Percentiles rank a stretch among this genome's conserved stretches.
phyloP scores from a whole-genome alignment of 1,140 invertebrate genomes.

The Tetramorium parvispinum region DNA sequence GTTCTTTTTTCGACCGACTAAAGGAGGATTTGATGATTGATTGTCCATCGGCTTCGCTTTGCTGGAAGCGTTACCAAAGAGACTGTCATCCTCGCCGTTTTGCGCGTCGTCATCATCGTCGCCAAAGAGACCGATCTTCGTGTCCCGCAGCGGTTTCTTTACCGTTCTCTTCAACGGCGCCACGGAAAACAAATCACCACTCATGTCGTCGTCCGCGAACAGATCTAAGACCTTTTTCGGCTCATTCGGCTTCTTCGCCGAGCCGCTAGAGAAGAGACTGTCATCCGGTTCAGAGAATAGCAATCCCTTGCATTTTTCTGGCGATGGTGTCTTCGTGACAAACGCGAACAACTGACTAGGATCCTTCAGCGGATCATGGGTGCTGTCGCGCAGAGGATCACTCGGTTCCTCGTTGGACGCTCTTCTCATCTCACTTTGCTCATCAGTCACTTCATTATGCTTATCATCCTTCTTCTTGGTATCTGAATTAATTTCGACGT shows the following conservation, averaged over 20 bases:
- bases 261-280: slow-evolving; percentile 77
- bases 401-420: slow-evolving; percentile 48
- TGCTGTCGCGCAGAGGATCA: slow-evolving; percentile 81
- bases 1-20: slow-evolving; percentile 55
- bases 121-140: slow-evolving; percentile 77
- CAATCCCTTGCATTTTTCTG: slow-evolving; percentile 79
- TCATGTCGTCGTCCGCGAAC: slow-evolving; percentile 78
- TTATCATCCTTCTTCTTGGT: slow-evolving; percentile 7
- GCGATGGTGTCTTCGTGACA: slow-evolving; percentile 84
- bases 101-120: slow-evolving; percentile 72
- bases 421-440: neutral
- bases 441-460: neutral
- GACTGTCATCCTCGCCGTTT: slow-evolving; percentile 75
- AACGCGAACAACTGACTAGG: slow-evolving; percentile 83
- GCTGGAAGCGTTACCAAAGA: slow-evolving; percentile 72
- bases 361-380: slow-evolving; percentile 82
- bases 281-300: slow-evolving; percentile 78
- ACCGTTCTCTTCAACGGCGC: slow-evolving; percentile 67
- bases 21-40: slow-evolving; percentile 12
- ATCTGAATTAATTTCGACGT: neutral
- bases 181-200: slow-evolving; percentile 79
- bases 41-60: slow-evolving; percentile 32
- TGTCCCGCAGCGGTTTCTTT: slow-evolving; percentile 77
- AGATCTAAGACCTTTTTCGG: slow-evolving; percentile 73
- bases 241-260: slow-evolving; percentile 57